These are phyloP conservation scores for Mormyrus hasselquistii DNA, from an alignment of 2,797 vertebrate species.

Conservation along the genomic window DNA sequence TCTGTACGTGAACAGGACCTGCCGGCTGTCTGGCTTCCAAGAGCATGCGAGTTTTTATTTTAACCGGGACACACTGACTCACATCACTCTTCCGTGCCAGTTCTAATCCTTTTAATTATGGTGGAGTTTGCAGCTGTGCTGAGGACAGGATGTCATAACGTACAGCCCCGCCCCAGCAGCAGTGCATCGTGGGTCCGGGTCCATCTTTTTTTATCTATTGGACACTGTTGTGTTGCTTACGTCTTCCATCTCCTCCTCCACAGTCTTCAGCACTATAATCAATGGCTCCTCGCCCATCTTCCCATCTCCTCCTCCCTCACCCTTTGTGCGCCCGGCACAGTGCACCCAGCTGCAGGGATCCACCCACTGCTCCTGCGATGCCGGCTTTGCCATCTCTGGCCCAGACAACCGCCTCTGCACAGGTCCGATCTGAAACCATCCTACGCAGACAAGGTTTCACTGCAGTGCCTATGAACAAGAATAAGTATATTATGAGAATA, in stretches of 20 bases:
- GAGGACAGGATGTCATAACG: not conserved
- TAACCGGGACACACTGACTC: not conserved
- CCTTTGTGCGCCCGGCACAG: constrained; percentile 47
- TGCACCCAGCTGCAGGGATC: constrained; percentile 60
- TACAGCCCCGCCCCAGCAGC: not conserved
- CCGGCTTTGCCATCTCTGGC: constrained; percentile 63
- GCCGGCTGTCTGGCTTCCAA: not conserved
- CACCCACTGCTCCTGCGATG: constrained; percentile 61
- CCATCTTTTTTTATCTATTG: not conserved
- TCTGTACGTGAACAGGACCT: constrained; percentile 15
- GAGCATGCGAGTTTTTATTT: not conserved
- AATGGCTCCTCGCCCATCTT: constrained; percentile 52
- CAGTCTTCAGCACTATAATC: constrained; percentile 60
- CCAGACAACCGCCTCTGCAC: constrained; percentile 60
- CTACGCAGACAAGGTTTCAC: not conserved
- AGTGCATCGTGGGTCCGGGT: not conserved
- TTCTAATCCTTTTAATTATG: not conserved
- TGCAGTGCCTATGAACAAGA: not conserved
- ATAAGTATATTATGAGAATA: not conserved
- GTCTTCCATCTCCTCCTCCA: constrained; percentile 10
- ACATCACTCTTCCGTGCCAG: not conserved
- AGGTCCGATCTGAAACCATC: constrained; percentile 40
- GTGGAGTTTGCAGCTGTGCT: not conserved
- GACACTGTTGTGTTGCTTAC: not conserved
- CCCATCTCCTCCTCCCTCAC: constrained; percentile 47